Base-by-base conservation (phyloP, 2,888 invertebrate species). In the Pristionchus exspectatus region DNA sequence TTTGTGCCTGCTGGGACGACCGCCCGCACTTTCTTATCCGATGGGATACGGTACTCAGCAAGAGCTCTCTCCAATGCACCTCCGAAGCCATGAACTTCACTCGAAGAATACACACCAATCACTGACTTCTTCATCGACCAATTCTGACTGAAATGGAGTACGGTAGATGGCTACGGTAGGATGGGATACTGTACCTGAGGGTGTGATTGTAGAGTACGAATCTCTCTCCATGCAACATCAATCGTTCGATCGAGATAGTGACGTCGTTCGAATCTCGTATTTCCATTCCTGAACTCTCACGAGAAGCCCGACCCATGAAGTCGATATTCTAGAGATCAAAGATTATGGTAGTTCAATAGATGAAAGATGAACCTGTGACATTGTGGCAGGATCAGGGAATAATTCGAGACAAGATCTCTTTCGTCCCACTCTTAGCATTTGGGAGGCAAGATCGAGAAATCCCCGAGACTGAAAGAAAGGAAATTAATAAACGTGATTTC, bases 101-200 rank as follows among this genome's bases (percentile, higher is more conserved):
- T n/a, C 50, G 66, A 24, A n/a, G 87, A 44, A 72, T 87, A 87
- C 38, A 87, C 87, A 50, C 56, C 87, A 21, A 87, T 87, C 30
- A 87, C 87, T 30, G 56, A 54, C 38, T 50, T 87, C 50, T 50
- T 87, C 30, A 72, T 30, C 10, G 30, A n/a, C 87, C 87, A 87
- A 87, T 72, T 56, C 14, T 27, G 2, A 33, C 87, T 86, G 30
- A 16, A 83, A 16, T 1, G 24, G 72, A 72, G 18, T 33, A 33
- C 27, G 72, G 30, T 27, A 27, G 33, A 27, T 66, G n/a, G 24
- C 2, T n/a, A 27, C 21, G 24, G 66, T 16, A 30, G 12, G 72
- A 44, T 12, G 24, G 44, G 21, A 38, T 74, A 74, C 24, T 38
- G 54, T 50, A 83, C 50, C 54, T 30, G 86, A 44, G 66, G 1